Evolutionary conservation across 2,113 vertebrate genomes (phyloP), one percentile per base, ranked within the genome.

Genomic region (Actenoides hombroni): DNA sequence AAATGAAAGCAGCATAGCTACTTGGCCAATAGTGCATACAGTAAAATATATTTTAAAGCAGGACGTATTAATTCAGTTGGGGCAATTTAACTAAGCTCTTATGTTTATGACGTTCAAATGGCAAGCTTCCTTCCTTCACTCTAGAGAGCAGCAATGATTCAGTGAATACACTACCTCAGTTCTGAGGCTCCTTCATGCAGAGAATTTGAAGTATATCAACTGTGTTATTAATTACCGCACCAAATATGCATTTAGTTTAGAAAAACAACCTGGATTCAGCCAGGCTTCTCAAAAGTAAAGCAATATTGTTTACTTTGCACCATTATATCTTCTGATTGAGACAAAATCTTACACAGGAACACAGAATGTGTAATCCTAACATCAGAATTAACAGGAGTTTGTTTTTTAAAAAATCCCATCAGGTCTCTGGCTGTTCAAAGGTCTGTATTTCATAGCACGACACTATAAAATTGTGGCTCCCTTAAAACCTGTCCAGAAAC

Each of bases 371-470:
- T 81, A 92, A 93, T 88, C 49, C 46, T 61, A 90, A 69, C 37
- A 78, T 88, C 69, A 86, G 91, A 97, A 96, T 76, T 93, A 94
- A 96, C 75, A 94, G 78, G 59, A 94, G 59, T 89, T 90, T 90
- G 85, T 59, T 90, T 77, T 90, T 53, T 75, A 48, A 28, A 21
- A 54, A 82, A 90, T 94, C 70, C 86, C 78, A 93, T 83, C 86
- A 33, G 68, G 70, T 79, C 65, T 87, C 68, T 78, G 80, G 86
- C 95, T 93, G 86, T 88, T 92, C 83, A 86, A 68, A 95, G 88
- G 95, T 87, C 82, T 95, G 67, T 89, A 95, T 84, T 97, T 96
- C 81, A 95, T 54, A 97, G 97, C 57, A 94, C 42, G 83, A 94
- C 79, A 94, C 77, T 84, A 71, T 78, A 93, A 97, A 97, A 97